A percentile compares a stretch with the other conserved stretches of the same genome.
Conservation (phyloP, 2,113 vertebrate species). For the Dromiciops gliroides region DNA sequence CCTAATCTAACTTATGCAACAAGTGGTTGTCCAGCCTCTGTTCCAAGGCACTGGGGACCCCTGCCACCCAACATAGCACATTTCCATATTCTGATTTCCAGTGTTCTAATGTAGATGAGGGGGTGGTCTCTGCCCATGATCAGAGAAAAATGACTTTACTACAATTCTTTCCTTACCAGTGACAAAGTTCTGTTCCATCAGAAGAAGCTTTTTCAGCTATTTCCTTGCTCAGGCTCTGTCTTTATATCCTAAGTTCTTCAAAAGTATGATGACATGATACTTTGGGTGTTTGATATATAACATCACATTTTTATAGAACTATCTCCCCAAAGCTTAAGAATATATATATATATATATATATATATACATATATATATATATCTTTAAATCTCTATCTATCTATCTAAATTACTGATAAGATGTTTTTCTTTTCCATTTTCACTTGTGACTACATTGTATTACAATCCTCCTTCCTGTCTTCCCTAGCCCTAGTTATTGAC, state of each 20-base stretch:
- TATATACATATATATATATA: too few species aligned
- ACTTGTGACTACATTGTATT: not conserved
- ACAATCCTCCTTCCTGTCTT: not conserved
- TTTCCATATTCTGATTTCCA: not conserved
- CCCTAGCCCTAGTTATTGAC: not conserved
- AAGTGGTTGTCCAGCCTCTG: not conserved
- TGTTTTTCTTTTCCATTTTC: not conserved
- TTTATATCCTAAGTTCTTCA: not conserved
- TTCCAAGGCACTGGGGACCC: not conserved
- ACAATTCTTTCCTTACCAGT: not conserved
- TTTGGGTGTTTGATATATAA: not conserved
- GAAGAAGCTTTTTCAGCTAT: not conserved
- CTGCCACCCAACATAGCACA: not conserved
- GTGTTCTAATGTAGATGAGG: not conserved
- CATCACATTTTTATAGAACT: not conserved
- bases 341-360: too few species aligned
- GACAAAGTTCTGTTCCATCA: not conserved
- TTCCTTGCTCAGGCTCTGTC: not conserved
- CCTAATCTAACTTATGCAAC: not conserved
- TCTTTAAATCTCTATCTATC: too few species aligned
- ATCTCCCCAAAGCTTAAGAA: not conserved
- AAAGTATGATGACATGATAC: not conserved
- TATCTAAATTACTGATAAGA: not conserved
- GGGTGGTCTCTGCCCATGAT: too few species aligned
- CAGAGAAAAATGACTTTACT: not conserved